Percentiles rank a stretch among this genome's conserved stretches.
phyloP scores from a whole-genome alignment of 2,888 invertebrate species.

The Himalopsyche tibetana region DNA sequence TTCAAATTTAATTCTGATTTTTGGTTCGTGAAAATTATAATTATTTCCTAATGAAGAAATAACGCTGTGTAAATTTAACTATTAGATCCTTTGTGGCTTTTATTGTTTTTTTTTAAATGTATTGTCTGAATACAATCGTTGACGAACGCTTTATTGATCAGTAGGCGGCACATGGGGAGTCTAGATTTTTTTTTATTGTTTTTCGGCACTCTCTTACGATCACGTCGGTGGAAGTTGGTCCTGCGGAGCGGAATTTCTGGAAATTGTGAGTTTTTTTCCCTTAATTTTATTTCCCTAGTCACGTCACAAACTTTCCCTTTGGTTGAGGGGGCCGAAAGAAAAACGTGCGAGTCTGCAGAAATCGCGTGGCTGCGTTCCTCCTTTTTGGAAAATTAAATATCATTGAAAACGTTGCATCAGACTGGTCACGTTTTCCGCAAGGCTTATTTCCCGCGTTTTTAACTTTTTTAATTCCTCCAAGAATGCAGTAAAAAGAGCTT shows the following conservation, averaged over 20 bases:
- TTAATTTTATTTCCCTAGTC: constrained; percentile 39
- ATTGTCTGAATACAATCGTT: neutral
- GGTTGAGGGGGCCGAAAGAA: neutral
- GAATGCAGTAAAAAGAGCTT: no score
- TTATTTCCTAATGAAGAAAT: no score
- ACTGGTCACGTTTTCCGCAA: constrained; percentile 2
- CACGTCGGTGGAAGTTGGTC: constrained; percentile 37
- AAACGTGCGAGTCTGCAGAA: constrained; percentile 22
- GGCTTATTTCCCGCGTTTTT: neutral
- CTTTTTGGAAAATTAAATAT: constrained; percentile 41
- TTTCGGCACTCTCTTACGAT: constrained; percentile 35
- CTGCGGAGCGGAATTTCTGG: constrained; percentile 36
- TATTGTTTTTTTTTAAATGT: no score
- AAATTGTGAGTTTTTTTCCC: constrained; percentile 39
- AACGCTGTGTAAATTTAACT: no score
- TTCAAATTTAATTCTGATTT: no score
- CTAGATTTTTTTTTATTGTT: constrained; percentile 37
- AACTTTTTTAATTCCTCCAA: no score
- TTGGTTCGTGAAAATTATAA: no score
- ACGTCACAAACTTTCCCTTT: constrained; percentile 42
- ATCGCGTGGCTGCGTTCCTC: constrained; percentile 24
- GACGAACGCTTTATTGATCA: constrained; percentile 18
- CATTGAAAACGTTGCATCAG: constrained; percentile 19
- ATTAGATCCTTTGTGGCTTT: no score
- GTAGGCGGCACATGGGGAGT: neutral